These are phyloP conservation scores for Himalopsyche kuldschensis DNA, from an alignment of 2,888 invertebrate genomes.

Conservation along the genomic window DNA sequence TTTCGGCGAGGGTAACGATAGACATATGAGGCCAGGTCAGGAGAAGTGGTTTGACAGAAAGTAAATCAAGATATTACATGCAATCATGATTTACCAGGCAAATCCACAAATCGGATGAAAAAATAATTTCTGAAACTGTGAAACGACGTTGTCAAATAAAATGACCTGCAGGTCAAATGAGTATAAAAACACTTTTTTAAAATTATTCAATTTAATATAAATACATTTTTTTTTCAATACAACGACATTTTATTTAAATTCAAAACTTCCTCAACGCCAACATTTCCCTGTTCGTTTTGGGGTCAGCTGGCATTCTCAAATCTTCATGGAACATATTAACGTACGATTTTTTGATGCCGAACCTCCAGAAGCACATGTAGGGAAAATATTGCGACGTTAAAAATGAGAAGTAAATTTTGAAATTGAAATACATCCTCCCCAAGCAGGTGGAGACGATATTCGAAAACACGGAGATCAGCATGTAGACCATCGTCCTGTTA, in stretches of 20 bases:
- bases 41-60: no score
- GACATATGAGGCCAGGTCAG: no score
- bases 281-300: constrained; percentile 50
- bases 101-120: no score
- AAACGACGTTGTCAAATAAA: no score
- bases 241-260: background rate
- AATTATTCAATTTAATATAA: no score
- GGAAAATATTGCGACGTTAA: constrained; percentile 69
- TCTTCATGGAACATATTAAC: constrained; percentile 61
- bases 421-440: constrained; percentile 65
- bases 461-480: constrained; percentile 40
- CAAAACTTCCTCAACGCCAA: background rate
- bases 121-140: no score
- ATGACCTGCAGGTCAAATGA: no score
- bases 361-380: constrained; percentile 67
- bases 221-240: no score
- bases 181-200: no score
- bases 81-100: no score
- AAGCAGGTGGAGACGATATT: constrained; percentile 50
- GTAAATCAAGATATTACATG: no score
- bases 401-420: constrained; percentile 60
- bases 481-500: constrained; percentile 47
- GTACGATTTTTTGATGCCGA: constrained; percentile 63
- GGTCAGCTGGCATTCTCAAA: constrained; percentile 47
- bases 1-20: no score